phyloP scores from a whole-genome alignment of 2,113 vertebrate genomes.

The Plestiodon gilberti region DNA sequence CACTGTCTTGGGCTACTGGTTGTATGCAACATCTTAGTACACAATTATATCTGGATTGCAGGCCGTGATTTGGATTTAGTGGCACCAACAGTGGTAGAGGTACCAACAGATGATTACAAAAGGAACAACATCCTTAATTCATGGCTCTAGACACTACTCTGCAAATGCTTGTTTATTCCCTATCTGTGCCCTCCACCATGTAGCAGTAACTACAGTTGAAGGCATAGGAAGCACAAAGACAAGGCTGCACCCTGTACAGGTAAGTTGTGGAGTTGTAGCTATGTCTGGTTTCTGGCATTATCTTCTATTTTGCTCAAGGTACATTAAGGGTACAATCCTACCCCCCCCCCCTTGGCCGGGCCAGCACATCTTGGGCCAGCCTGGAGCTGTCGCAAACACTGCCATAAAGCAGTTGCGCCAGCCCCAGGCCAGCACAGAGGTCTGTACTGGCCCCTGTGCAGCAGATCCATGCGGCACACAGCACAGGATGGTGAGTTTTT shows the following conservation, averaged over 20 bases:
- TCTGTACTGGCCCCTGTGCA: too few relatives aligned
- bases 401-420: too few relatives aligned
- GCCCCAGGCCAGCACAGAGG: too few relatives aligned
- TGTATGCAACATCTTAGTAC: neutral
- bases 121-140: constrained; percentile 73
- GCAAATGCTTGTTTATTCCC: constrained; percentile 92
- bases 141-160: constrained; percentile 80
- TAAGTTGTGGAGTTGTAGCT: constrained; percentile 30
- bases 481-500: too few relatives aligned
- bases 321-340: too few relatives aligned
- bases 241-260: constrained; percentile 93
- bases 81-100: constrained; percentile 9
- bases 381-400: too few relatives aligned
- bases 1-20: neutral
- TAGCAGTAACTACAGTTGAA: constrained; percentile 93
- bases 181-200: constrained; percentile 87
- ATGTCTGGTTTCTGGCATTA: neutral
- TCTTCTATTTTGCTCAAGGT: neutral
- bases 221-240: constrained; percentile 91
- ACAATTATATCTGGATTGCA: neutral
- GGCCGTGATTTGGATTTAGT: neutral
- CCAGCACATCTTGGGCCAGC: too few relatives aligned
- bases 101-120: neutral
- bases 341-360: too few relatives aligned
- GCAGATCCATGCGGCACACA: too few relatives aligned